Conservation (phyloP, 2,888 invertebrate genomes). For the Eristalis arbustorum region DNA sequence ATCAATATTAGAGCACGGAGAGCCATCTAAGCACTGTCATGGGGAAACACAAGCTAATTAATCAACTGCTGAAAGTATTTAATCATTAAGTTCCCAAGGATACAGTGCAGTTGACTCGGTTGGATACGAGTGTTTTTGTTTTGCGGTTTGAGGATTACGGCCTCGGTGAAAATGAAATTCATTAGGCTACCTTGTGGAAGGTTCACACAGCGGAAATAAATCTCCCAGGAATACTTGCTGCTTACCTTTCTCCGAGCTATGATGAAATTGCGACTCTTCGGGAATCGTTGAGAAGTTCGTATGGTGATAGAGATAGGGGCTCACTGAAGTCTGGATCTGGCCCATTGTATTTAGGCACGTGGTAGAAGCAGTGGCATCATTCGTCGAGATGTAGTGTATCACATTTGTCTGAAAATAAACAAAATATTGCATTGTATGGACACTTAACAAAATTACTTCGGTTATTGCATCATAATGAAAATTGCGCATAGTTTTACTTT, state of each 20-base stretch:
- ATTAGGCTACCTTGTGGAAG: neutral
- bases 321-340: constrained; percentile 60
- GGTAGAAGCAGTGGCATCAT: constrained; percentile 64
- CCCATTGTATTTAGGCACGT: constrained; percentile 66
- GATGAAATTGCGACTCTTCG: constrained; percentile 70
- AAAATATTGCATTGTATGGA: neutral
- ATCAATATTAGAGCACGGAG: neutral
- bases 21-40: neutral
- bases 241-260: constrained; percentile 57
- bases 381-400: constrained; percentile 54
- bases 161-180: neutral
- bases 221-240: constrained; percentile 29
- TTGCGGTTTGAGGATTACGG: neutral
- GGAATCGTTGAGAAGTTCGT: constrained; percentile 72
- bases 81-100: neutral
- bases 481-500: too few relatives aligned
- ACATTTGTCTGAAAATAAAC: constrained; percentile 39
- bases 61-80: neutral
- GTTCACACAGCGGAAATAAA: neutral
- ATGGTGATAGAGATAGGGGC: constrained; percentile 66
- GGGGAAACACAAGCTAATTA: neutral
- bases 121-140: neutral
- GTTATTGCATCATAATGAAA: neutral
- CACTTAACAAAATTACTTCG: neutral
- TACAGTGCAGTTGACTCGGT: neutral